A percentile compares a stretch with the other conserved stretches of the same genome.
Evolutionary conservation across 2,797 vertebrate species (phyloP).

Genomic region (Gorsachius magnificus): DNA sequence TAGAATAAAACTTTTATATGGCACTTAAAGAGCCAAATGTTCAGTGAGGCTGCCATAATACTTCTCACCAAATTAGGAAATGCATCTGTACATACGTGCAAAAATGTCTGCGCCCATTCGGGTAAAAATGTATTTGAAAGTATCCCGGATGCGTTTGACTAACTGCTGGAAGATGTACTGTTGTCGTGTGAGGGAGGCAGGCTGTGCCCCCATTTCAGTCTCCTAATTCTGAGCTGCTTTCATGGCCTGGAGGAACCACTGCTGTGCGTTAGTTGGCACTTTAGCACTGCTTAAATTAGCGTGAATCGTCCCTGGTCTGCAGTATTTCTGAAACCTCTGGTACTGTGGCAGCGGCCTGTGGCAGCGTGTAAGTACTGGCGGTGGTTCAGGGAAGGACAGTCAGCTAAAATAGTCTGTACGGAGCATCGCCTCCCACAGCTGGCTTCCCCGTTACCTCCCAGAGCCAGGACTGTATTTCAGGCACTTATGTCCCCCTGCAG

Average conservation of each 20-base stretch:
- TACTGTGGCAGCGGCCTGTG: background rate
- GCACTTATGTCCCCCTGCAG: fast-evolving
- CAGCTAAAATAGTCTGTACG: background rate
- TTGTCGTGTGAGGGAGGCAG: background rate
- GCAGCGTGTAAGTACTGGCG: fast-evolving
- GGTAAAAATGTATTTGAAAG: background rate
- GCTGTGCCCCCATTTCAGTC: background rate
- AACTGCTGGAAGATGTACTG: background rate
- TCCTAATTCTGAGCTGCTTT: background rate
- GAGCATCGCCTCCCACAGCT: background rate
- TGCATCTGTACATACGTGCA: background rate
- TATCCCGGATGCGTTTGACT: background rate
- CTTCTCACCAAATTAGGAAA: background rate
- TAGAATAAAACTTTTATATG: background rate
- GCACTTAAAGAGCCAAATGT: background rate
- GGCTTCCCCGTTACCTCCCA: background rate
- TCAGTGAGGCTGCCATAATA: background rate
- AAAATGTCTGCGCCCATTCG: fast-evolving
- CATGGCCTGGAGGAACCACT: background rate
- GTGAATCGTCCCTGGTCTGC: background rate
- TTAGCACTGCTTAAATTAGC: background rate
- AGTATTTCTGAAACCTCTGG: background rate
- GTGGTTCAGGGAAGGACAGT: background rate
- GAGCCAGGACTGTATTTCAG: background rate
- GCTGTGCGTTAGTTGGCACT: background rate